Evolutionary conservation across 2,113 vertebrate genomes (phyloP), one percentile per base, ranked within the genome.

Genomic region (Actenoides hombroni): DNA sequence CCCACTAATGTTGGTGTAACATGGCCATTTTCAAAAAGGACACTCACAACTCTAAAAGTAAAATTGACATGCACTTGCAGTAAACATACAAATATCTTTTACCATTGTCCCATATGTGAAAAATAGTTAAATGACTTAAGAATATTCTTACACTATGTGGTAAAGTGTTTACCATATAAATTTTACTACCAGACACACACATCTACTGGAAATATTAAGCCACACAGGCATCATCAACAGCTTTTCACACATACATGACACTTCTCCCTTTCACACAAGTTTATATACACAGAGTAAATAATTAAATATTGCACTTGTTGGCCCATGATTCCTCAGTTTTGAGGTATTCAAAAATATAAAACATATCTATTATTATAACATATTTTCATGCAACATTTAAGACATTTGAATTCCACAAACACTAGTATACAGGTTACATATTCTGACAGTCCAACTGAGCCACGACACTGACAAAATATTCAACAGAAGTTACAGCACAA

Each of bases 281-380:
- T 98, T 99, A 99, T 99, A 98, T 99, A 99, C 99, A 99, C 96
- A 98, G 97, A 98, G 98, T 98, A 98, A 98, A 98, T 99, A 97
- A 98, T 98, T 98, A 99, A 99, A 99, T 99, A 99, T 99, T 99
- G 99, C 99, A 99, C 99, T 98, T 99, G 98, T 99, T 99, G 99
- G 99, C 99, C 99, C 99, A 99, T 99, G 97, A 98, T 99, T 98
- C 98, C 98, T 99, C 99, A 98, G 93, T 98, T 96, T 93, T 98
- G 99, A 99, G 97, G 98, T 98, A 98, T 99, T 98, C 67, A 98
- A 97, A 98, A 98, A 98, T 98, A 98, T 98, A 98, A 97, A 98
- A 98, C 97, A 97, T 98, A 98, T 97, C 97, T 98, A 98, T 98
- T 98, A 98, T 98, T 98, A 97, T 97, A 98, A 98, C 97, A 97